phyloP scores from a whole-genome alignment of 2,113 vertebrate species.

The Microtus montanus region DNA sequence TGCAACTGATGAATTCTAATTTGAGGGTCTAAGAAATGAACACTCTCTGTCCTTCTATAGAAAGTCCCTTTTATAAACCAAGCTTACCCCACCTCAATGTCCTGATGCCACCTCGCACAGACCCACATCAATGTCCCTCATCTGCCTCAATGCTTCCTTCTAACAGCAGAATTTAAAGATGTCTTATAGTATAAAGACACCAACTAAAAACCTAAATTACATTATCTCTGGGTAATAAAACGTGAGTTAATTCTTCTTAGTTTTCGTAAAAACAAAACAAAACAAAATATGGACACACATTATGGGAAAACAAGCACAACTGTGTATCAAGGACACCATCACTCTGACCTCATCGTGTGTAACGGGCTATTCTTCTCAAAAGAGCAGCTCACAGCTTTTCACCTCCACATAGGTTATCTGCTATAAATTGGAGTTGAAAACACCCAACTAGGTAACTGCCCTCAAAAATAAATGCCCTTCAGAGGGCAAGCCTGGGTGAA shows the following conservation, averaged over 20 bases:
- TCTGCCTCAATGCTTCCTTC: conserved; percentile 8
- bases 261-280: neutral
- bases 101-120: neutral
- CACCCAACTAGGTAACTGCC: neutral
- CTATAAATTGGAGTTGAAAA: conserved; percentile 50
- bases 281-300: too few species aligned
- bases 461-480: neutral
- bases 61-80: conserved; percentile 45
- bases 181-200: neutral
- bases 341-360: neutral
- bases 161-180: conserved; percentile 25
- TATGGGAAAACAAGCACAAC: neutral
- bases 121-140: conserved; percentile 7
- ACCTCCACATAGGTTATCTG: conserved; percentile 23
- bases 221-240: conserved; percentile 36
- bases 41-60: neutral
- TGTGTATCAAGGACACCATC: conserved; percentile 21
- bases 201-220: conserved; percentile 29
- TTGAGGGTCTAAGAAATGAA: conserved; percentile 39
- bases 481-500: neutral
- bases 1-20: conserved; percentile 61
- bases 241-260: conserved; percentile 12
- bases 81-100: neutral
- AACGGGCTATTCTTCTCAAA: conserved; percentile 20
- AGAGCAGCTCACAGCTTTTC: neutral